phyloP scores from a whole-genome alignment of 1,140 invertebrate genomes.

The Odontomachus brunneus region DNA sequence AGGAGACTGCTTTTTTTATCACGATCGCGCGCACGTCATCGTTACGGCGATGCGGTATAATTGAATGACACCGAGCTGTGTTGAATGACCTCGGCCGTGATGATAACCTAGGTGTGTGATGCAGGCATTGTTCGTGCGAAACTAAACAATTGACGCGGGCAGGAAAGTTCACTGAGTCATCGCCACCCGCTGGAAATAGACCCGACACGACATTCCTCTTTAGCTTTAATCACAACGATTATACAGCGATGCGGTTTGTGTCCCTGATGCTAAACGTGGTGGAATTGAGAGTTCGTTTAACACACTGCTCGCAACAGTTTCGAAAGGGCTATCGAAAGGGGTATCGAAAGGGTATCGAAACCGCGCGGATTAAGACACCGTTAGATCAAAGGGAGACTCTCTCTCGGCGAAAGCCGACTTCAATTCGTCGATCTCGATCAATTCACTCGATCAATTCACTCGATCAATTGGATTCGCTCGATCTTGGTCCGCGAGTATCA shows the following conservation, averaged over 20 bases:
- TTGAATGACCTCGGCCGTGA: constrained; percentile 21
- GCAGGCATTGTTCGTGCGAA: constrained; percentile 25
- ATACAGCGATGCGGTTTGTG: neutral
- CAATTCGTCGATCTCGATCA: too few species aligned
- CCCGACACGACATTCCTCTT: neutral
- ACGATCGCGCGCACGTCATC: constrained; percentile 16
- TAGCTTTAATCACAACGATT: neutral
- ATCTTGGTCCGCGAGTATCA: neutral
- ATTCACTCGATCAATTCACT: too few species aligned
- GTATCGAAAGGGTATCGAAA: too few species aligned
- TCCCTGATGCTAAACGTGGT: neutral
- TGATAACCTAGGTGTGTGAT: constrained; percentile 59
- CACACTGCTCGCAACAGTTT: too few species aligned
- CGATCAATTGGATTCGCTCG: too few species aligned
- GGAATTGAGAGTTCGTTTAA: too few species aligned
- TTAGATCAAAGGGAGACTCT: too few species aligned
- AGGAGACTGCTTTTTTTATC: constrained; percentile 40
- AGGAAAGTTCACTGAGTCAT: constrained; percentile 47
- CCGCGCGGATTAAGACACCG: too few species aligned
- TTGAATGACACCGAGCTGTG: constrained; percentile 53
- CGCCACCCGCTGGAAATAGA: constrained; percentile 29
- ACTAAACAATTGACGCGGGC: constrained; percentile 47
- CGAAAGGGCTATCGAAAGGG: too few species aligned
- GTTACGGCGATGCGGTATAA: constrained; percentile 26
- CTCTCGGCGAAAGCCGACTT: too few species aligned